Evolutionary conservation across 1,140 invertebrate species (phyloP), one percentile per base, ranked within the genome.

Genomic region (Diabrotica virgifera): DNA sequence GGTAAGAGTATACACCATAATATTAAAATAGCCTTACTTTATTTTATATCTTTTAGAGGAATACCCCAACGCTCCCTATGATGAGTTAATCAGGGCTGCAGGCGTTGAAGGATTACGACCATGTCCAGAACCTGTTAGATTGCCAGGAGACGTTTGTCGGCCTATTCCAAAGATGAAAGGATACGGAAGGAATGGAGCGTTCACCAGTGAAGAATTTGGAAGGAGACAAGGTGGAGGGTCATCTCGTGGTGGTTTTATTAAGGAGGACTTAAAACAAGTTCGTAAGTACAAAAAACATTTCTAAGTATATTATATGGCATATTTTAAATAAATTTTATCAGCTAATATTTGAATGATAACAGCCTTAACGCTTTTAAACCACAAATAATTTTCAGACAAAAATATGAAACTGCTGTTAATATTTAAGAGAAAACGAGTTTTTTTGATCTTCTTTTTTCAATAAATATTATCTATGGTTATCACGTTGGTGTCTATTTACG

Each of bases 11-110:
- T 24, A 24, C 24, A 24, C n/a, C 8, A 46, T 46, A 8, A 3
- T 46, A 10, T 46, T 46, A 57, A 36, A 37, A 11, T 36, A 36
- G 12, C 6, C 24, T 36, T 50, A 60, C 40, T 60, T 60, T 35
- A 51, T 66, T 58, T 61, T 60, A 59, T 65, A 56, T 62, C 36
- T 72, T 70, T 58, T 54, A 75, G 73, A 70, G 24, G 76, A 79
- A 80, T 82, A 83, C 74, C 81, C 83, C 0, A 80, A 80, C 5
- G 82, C 80, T 0, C 80, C 83, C 36, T 85, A 84, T 66, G 82
- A 83, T 56, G 79, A 81, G 66, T 72, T 85, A 5, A 76, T 84
- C 60, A 71, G 80, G 14, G 79, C 80, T 0, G 76, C 78, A 11
- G 80, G 82, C 58, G 74, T 80, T 2, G 81, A 82, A 36, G 83